Conservation (phyloP, 2,888 invertebrate genomes). For the Apoda limacodes region DNA sequence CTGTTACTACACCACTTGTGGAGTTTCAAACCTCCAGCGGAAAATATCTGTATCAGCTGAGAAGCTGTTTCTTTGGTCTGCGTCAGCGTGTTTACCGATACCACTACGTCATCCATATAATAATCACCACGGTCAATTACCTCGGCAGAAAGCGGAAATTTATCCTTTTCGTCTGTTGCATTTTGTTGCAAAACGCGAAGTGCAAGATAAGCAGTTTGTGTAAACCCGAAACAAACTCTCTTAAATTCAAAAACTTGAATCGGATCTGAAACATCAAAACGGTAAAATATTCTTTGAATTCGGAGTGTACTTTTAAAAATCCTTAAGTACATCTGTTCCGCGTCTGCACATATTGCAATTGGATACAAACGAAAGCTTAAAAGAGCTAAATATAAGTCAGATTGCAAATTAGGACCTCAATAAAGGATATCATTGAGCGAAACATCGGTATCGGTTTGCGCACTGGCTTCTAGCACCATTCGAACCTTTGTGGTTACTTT, state of each 20-base stretch:
- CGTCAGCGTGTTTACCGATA: conserved; percentile 2
- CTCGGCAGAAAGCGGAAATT: conserved; percentile 8
- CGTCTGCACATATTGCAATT: no score
- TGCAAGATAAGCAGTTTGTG: conserved; percentile 3
- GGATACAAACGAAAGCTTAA: no score
- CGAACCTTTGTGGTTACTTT: no score
- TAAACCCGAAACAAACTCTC: conserved; percentile 4
- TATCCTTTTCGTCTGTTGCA: conserved; percentile 6
- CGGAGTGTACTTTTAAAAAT: no score
- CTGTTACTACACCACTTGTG: conserved; percentile 14
- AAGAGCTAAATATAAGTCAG: no score
- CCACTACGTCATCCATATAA: conserved; percentile 20
- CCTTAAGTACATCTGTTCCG: no score
- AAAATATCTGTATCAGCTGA: conserved; percentile 3
- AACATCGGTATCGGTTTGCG: no score
- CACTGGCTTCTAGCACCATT: no score
- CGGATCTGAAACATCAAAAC: neutral
- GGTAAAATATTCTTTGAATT: conserved; percentile 8
- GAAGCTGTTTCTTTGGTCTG: neutral
- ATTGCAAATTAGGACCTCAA: no score
- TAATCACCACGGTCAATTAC: neutral
- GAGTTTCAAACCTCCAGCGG: conserved; percentile 11
- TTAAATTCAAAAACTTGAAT: conserved; percentile 1
- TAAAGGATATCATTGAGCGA: no score
- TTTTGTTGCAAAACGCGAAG: conserved; percentile 14